These are phyloP conservation scores for Andrena camellia DNA, from an alignment of 2,888 invertebrate species.

Conservation along the genomic window DNA sequence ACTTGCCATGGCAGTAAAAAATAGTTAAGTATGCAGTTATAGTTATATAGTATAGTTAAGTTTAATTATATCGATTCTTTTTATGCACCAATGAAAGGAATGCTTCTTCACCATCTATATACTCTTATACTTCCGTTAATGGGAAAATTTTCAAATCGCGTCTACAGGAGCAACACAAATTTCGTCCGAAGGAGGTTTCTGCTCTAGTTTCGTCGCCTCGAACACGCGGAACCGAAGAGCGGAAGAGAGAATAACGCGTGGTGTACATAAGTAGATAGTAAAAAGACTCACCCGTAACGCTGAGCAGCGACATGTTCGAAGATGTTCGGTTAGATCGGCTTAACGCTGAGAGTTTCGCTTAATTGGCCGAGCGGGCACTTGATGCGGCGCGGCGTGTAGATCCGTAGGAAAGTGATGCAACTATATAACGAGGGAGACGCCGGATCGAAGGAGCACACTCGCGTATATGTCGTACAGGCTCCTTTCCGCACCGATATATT, in stretches of 20 bases:
- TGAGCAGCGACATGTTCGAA: slow-evolving; percentile 79
- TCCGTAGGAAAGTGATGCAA: slow-evolving; percentile 65
- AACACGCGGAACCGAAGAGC: background rate
- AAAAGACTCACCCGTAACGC: slow-evolving; percentile 77
- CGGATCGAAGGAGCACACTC: slow-evolving; percentile 65
- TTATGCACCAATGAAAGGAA: too few relatives aligned
- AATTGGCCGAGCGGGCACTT: slow-evolving; percentile 61
- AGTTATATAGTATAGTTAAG: too few relatives aligned
- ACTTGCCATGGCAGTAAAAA: too few relatives aligned
- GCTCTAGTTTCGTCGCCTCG: background rate
- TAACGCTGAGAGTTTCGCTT: slow-evolving; percentile 59
- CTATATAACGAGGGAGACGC: slow-evolving; percentile 64
- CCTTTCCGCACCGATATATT: slow-evolving; percentile 50
- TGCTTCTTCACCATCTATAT: too few relatives aligned
- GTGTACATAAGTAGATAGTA: background rate
- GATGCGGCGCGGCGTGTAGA: slow-evolving; percentile 49
- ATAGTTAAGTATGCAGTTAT: too few relatives aligned
- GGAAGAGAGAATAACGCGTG: too few relatives aligned
- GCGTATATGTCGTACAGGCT: slow-evolving; percentile 55
- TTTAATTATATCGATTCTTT: too few relatives aligned
- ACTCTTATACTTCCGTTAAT: too few relatives aligned
- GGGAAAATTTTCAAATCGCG: too few relatives aligned
- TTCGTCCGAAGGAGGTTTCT: background rate
- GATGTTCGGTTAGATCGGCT: slow-evolving; percentile 63
- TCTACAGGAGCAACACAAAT: too few relatives aligned